Base-by-base conservation (phyloP, 2,113 vertebrate genomes). In the Protomyctophum bolini region DNA sequence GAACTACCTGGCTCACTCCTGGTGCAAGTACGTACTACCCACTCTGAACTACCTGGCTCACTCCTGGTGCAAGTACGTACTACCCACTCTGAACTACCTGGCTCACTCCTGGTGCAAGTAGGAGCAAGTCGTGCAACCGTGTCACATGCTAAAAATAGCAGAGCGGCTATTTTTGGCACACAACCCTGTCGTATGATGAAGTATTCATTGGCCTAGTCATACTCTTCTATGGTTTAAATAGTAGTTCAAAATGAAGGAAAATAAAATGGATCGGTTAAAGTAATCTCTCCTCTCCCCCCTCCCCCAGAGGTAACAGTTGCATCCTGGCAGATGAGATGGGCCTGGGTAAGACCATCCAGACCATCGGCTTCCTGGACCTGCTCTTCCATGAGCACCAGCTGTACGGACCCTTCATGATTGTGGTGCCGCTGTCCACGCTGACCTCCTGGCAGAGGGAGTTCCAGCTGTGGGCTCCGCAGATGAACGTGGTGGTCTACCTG, bases 41-140 rank as follows among this genome's bases (percentile, higher is more conserved):
- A 41, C 33, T 41, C 33, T 21, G 21, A 21, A 21, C 21, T 21
- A 21, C 21, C 21, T 21, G 21, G 21, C 21, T 21, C 21, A 21
- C 21, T 21, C 21, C 21, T 21, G 21, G 21, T 21, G 21, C 21
- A 21, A 21, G 21, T 21, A 21, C 21, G 21, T 21, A 21, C 21
- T 21, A 21, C 21, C 21, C 21, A 21, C 21, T 21, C n/a, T n/a
- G 83, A 99, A 99, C 77, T 99, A 97, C 97, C 96, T 99, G 91
- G 97, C 97, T 74, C 98, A 99, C 75, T 99, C 98, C 6, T 99
- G 98, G 97, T 98, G 97, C 98, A 99, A 98, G 98, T 99, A 96
- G 21, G 21, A 21, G 21, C 21, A 21, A 21, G 21, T 21, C 21
- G 21, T 21, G 21, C 21, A 21, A 21, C 21, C 33, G 33, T 41